Base-by-base conservation (phyloP, 1,140 invertebrate genomes). In the Venturia canescens region DNA sequence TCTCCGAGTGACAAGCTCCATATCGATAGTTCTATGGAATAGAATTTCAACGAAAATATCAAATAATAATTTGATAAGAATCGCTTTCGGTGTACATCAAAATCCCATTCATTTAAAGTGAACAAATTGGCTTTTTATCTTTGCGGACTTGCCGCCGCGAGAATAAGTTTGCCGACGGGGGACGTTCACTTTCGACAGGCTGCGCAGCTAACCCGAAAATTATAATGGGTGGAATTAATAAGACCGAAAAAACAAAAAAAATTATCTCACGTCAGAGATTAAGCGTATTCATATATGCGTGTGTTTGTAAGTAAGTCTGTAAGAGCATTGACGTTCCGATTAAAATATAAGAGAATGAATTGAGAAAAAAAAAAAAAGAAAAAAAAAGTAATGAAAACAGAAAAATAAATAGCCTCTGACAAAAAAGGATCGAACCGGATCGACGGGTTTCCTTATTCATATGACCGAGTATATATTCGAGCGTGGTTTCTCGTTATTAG, bases 361-460 rank as follows among this genome's bases (percentile, higher is more conserved):
- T 48, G 27, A 7, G 9, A 53, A 21, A 63, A 63, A 27, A 63
- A 63, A 60, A 60, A 9, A 15, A 48, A 3, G n/a, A n/a, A 60
- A 60, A 13, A 9, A 60, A 60, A 60, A 60, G 53, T 13, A n/a
- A n/a, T n/a, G n/a, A 60, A 60, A n/a, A 60, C 11, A 60, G 21
- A 9, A 15, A 48, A 3, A 31, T n/a, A 69, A 69, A 31, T 16
- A 69, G 18, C 15, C 11, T 27, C 2, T 11, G 29, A 69, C 66
- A 7, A 31, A 69, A 69, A 69, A 69, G 66, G 66, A 69, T n/a
- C 21, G 53, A 76, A 76, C 74, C 74, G 74, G 74, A 76, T 63
- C 53, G 74, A 76, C 74, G 38, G 53, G 74, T 76, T 76, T 63
- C 27, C 74, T 76, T 57, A 76, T 76, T 53, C 74, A 63, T 69